Conservation (phyloP, 2,888 invertebrate genomes). For the Himalopsyche tibetana region DNA sequence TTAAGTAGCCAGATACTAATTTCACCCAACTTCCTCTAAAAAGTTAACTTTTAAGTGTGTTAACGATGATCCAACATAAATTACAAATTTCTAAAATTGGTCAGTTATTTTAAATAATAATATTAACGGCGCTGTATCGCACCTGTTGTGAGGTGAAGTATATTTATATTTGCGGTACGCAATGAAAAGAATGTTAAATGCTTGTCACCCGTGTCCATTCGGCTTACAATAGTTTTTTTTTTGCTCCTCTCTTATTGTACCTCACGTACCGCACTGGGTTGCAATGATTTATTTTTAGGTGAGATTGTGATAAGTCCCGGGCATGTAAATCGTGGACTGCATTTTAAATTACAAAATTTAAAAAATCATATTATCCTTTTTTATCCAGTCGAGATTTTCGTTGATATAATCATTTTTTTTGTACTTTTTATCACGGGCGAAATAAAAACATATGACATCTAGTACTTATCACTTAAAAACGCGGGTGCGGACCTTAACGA, state of each 20-base stretch:
- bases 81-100: too few species aligned
- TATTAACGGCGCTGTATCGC: neutral
- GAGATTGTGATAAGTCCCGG: constrained; percentile 29
- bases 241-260: constrained; percentile 36
- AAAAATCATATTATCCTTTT: neutral
- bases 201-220: constrained; percentile 54
- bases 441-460: too few species aligned
- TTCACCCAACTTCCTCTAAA: too few species aligned
- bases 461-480: too few species aligned
- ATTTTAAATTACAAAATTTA: neutral
- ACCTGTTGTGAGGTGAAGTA: neutral
- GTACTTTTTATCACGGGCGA: too few species aligned
- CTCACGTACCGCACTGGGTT: constrained; percentile 43
- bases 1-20: too few species aligned
- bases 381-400: too few species aligned
- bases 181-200: constrained; percentile 56
- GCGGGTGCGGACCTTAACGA: too few species aligned
- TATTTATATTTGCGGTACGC: constrained; percentile 56
- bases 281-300: constrained; percentile 51
- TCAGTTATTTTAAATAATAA: too few species aligned
- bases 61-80: too few species aligned
- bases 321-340: constrained; percentile 23
- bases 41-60: too few species aligned
- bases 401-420: too few species aligned
- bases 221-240: constrained; percentile 49